Evolutionary conservation across 2,888 invertebrate genomes (phyloP).

Genomic region (Hyposoter didymator): DNA sequence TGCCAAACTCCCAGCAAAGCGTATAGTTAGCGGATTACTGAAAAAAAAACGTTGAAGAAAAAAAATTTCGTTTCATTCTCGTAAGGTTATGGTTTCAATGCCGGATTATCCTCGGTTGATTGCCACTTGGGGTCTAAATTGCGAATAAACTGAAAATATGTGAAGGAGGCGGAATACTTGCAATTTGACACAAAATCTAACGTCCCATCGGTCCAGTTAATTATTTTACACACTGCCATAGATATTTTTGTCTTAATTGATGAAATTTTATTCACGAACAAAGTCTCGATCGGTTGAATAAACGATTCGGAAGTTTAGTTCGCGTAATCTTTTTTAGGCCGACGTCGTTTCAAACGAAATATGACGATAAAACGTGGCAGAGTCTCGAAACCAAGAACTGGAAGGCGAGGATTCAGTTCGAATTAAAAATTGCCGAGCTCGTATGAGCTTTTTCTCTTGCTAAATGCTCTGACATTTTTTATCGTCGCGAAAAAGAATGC

Average conservation of each 20-base stretch:
- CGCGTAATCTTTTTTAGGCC: background rate
- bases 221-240: background rate
- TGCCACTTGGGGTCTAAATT: slow-evolving; percentile 19
- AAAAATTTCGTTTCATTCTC: slow-evolving; percentile 24
- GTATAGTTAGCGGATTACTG: slow-evolving; percentile 20
- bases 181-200: background rate
- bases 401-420: background rate
- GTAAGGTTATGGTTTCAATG: slow-evolving; percentile 30
- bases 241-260: background rate
- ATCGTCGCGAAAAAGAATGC: background rate
- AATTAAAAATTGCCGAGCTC: background rate
- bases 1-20: background rate
- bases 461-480: slow-evolving; percentile 4
- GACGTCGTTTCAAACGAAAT: background rate
- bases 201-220: background rate
- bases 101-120: slow-evolving; percentile 23
- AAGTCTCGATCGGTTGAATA: background rate
- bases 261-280: background rate
- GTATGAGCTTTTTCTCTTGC: background rate
- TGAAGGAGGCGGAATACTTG: background rate
- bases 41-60: background rate
- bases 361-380: background rate
- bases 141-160: slow-evolving; percentile 28
- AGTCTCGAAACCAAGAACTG: background rate
- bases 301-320: background rate